Conservation (phyloP, 2,797 vertebrate species). For the Microcaecilia unicolor region DNA sequence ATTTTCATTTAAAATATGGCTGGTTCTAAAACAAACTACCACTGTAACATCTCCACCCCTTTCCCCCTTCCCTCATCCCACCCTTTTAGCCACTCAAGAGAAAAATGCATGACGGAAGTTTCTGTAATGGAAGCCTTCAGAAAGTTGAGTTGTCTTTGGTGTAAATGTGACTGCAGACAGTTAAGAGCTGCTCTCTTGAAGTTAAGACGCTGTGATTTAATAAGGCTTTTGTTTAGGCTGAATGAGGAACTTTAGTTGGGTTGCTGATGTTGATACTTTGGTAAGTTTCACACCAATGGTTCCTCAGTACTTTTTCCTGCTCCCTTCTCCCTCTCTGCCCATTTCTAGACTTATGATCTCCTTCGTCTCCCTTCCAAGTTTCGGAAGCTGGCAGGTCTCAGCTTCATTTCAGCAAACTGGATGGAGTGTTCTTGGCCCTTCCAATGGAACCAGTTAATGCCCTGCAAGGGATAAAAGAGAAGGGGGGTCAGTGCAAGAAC, state of each 20-base stretch:
- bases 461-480: constrained; percentile 53
- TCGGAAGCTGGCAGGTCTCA: constrained; percentile 85
- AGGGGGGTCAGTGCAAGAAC: too few species aligned
- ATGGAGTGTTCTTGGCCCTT: constrained; percentile 92
- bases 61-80: constrained; percentile 25
- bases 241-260: constrained; percentile 12
- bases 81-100: constrained; percentile 25
- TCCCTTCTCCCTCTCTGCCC: constrained; percentile 4
- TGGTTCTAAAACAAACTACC: constrained; percentile 48
- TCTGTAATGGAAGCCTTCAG: too few species aligned
- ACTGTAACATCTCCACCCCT: constrained; percentile 30
- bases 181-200: constrained; percentile 4
- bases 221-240: constrained; percentile 15
- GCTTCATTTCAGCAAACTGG: constrained; percentile 92
- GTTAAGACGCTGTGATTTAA: constrained; percentile 8
- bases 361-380: constrained; percentile 89
- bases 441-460: constrained; percentile 97
- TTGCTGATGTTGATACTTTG: constrained; percentile 26
- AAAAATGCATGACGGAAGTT: constrained; percentile 1
- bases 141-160: constrained; percentile 56
- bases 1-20: constrained; percentile 42
- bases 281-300: constrained; percentile 22
- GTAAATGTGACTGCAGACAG: constrained; percentile 24
- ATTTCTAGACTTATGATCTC: constrained; percentile 62
- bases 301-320: constrained; percentile 19